phyloP scores from a whole-genome alignment of 2,888 invertebrate genomes.

The Tipula lateralis region DNA sequence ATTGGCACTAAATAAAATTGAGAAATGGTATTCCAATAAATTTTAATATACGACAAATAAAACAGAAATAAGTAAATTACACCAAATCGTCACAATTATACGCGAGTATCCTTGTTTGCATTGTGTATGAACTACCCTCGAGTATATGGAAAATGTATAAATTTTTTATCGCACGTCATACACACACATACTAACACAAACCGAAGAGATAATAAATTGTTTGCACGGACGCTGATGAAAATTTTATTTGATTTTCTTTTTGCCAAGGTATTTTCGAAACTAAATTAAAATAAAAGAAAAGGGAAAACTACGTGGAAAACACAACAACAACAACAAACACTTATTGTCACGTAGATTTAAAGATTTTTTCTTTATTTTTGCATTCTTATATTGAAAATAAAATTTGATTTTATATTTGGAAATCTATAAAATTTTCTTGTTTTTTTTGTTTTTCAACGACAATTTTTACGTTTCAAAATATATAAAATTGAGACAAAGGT shows the following conservation, averaged over 20 bases:
- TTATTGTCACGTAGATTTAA: not conserved
- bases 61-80: not conserved
- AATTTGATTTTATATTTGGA: not conserved
- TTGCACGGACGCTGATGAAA: not conserved
- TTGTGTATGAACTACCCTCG: not conserved
- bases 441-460: not conserved
- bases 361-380: not conserved
- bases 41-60: not conserved
- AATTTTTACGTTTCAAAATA: not conserved
- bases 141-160: not conserved
- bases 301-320: not conserved
- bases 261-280: not conserved
- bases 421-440: not conserved
- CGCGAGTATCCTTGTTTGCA: not conserved
- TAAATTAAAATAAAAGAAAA: not conserved
- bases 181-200: no score
- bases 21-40: not conserved
- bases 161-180: not conserved
- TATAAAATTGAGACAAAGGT: not conserved
- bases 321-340: not conserved
- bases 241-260: not conserved
- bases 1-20: not conserved
- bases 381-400: not conserved
- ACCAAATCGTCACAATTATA: not conserved
- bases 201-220: not conserved